Evolutionary conservation across 2,113 vertebrate genomes (phyloP).

Genomic region (Anoura caudifer): DNA sequence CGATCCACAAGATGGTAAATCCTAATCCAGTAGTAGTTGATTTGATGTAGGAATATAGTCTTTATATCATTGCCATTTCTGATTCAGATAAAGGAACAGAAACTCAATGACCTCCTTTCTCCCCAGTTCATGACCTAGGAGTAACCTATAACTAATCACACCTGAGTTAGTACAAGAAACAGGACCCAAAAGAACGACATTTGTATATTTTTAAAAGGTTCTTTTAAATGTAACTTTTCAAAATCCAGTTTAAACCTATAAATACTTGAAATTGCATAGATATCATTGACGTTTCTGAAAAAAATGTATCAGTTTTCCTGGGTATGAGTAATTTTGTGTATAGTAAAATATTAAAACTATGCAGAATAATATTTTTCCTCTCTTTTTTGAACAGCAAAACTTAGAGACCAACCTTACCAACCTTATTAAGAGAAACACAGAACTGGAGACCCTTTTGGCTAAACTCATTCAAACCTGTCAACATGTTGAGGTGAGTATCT

Average conservation of each 20-base stretch:
- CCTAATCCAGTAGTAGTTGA: background rate
- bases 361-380: slow-evolving; percentile 43
- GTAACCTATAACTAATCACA: background rate
- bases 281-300: background rate
- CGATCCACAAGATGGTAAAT: background rate
- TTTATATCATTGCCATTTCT: slow-evolving; percentile 32
- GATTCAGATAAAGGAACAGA: slow-evolving; percentile 5
- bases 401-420: slow-evolving; percentile 96
- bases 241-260: slow-evolving; percentile 17
- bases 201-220: background rate
- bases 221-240: slow-evolving; percentile 17
- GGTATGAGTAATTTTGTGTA: background rate
- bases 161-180: background rate
- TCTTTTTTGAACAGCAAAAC: slow-evolving; percentile 89
- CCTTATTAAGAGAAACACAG: slow-evolving; percentile 98
- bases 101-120: background rate
- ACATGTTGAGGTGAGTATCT: slow-evolving; percentile 93
- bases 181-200: background rate
- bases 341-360: background rate
- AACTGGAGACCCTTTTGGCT: slow-evolving; percentile 96
- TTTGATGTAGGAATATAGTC: background rate
- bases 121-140: background rate
- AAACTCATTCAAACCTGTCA: slow-evolving; percentile 99
- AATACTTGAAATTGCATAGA: background rate
- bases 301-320: background rate